phyloP scores from a whole-genome alignment of 2,797 vertebrate species.

The Apogon talboti region DNA sequence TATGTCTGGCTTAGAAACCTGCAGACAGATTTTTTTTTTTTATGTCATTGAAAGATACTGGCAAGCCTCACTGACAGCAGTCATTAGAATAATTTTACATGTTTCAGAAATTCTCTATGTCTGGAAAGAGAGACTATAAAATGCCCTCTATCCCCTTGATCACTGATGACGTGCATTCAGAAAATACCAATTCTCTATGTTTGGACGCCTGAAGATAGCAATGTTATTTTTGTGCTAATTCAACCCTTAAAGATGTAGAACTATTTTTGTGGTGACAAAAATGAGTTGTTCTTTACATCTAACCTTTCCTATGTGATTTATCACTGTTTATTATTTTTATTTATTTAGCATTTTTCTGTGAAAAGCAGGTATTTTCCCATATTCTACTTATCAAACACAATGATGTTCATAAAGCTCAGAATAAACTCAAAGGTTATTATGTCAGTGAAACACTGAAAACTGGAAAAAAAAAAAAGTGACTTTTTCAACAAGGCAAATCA shows the following conservation, averaged over 20 bases:
- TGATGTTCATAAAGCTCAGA: no score
- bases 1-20: conserved; percentile 20
- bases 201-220: conserved; percentile 65
- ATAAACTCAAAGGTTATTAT: no score
- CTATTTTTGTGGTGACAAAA: conserved; percentile 9
- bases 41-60: conserved; percentile 36
- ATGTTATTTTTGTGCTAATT: conserved; percentile 69
- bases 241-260: conserved; percentile 78
- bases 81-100: conserved; percentile 70
- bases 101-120: conserved; percentile 57
- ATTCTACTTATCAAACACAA: no score
- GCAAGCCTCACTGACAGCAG: conserved; percentile 55
- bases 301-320: no score
- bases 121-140: conserved; percentile 34
- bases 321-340: no score
- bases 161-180: conserved; percentile 56
- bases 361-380: no score
- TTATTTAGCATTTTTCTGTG: no score
- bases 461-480: no score
- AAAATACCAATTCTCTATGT: conserved; percentile 53
- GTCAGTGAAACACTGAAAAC: no score
- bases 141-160: conserved; percentile 38
- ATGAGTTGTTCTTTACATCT: no score
- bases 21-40: conserved; percentile 19
- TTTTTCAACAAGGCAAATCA: no score